Base-by-base conservation (phyloP, 2,113 vertebrate species). In the Rhabdomys dilectus region DNA sequence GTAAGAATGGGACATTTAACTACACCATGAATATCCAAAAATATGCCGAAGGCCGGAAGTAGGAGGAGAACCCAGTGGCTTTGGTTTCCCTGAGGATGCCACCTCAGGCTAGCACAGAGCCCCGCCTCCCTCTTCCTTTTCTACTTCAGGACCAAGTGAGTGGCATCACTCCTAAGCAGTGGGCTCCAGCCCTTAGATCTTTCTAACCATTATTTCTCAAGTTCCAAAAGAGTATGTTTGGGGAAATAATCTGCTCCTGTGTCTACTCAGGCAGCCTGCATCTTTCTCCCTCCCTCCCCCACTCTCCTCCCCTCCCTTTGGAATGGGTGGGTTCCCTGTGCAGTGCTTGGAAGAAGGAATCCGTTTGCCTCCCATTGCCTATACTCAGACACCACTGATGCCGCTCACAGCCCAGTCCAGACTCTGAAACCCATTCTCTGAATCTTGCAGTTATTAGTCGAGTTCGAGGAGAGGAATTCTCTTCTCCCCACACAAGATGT, bases 1-100 rank as follows among this genome's bases (percentile, higher is more conserved):
- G 48, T 93, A 81, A 82, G 92, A 87, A 96, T 95, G 77, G 70
- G 78, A 86, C 95, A 89, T 84, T 97, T 89, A 96, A 90, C 94
- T 0, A 1, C 75, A 90, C 88, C 42, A 22, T 3, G 91, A 90
- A 0, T 89, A 72, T 91, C 94, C 95, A 88, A 98, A 98, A 98
- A 96, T 97, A 93, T 0, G 1, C 88, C 42, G 12, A 0, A 1
- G 68, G 53, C 73, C 24, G 48, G 78, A 94, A 91, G 21, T 96
- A 48, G 88, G 94, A 94, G 78, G 88, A 94, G 81, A 91, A 48
- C 15, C 26, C 1, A 0, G 17, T 12, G 39, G 58, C 51, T 94
- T 91, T 51, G 64, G 84, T 51, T 93, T 91, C 60, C 70, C 39
- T 93, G 87, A 64, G 39, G 62, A 75, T 72, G 60, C 66, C 87